These are phyloP conservation scores for Coenonympha glycerion DNA, from an alignment of 2,888 invertebrate species.

Conservation along the genomic window DNA sequence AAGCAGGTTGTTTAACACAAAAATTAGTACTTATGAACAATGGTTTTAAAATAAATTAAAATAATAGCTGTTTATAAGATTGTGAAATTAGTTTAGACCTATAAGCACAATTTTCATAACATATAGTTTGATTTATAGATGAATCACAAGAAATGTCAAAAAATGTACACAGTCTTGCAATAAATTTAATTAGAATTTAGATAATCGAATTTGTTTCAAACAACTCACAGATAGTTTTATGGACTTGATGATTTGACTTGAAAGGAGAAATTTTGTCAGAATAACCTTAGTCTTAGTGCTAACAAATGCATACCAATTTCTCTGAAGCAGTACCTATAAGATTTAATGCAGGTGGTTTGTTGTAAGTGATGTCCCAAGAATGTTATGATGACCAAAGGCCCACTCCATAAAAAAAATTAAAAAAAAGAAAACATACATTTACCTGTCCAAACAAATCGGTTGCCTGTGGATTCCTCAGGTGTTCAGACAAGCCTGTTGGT, in stretches of 20 bases:
- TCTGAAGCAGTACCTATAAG: background rate
- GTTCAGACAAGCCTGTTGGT: constrained; percentile 91
- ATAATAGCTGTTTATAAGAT: no score
- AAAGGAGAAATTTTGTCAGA: no score
- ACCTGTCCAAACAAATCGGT: constrained; percentile 95
- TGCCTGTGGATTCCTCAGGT: constrained; percentile 86
- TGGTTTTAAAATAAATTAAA: no score
- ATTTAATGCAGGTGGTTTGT: background rate
- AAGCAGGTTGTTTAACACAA: no score
- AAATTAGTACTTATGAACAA: no score
- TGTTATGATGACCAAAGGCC: background rate
- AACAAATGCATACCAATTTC: no score
- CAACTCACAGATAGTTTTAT: no score
- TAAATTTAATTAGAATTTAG: background rate
- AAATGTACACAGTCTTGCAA: background rate
- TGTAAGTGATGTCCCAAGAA: background rate
- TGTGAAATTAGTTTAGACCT: no score
- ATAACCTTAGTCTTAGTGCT: no score
- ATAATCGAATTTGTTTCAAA: background rate
- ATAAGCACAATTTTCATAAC: background rate
- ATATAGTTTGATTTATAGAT: no score
- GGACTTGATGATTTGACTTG: no score
- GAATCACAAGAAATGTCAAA: no score
- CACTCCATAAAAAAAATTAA: constrained; percentile 2
- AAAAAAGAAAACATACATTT: constrained; percentile 16